Conservation (phyloP, 2,888 invertebrate genomes). For the Scaptomyza parva region DNA sequence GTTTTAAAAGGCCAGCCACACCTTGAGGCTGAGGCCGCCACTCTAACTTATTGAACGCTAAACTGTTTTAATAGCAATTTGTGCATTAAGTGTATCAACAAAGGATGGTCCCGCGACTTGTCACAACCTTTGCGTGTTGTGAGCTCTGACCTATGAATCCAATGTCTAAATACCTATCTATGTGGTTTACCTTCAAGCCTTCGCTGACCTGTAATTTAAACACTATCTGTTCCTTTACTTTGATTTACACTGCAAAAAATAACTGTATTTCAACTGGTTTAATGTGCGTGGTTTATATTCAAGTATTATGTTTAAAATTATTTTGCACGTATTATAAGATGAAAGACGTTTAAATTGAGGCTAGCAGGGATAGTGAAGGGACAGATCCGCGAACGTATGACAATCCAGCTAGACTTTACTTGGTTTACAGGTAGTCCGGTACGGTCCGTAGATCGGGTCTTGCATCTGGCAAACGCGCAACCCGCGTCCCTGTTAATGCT, state of each 20-base stretch:
- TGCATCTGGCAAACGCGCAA: constrained; percentile 32
- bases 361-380: neutral
- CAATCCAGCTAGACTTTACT: neutral
- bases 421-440: constrained; percentile 11
- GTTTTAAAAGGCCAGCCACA: constrained; percentile 40
- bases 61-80: constrained; percentile 70
- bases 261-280: too few relatives aligned
- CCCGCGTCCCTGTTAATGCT: neutral
- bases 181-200: neutral
- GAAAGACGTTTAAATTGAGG: neutral
- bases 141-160: constrained; percentile 62
- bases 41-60: constrained; percentile 75
- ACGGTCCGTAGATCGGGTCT: neutral
- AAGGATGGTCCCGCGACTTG: constrained; percentile 18
- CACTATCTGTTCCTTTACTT: constrained; percentile 54
- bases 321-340: neutral
- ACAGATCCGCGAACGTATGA: constrained; percentile 21
- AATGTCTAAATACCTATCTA: neutral
- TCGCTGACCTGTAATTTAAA: constrained; percentile 35
- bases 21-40: constrained; percentile 58
- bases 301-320: too few relatives aligned
- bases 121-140: constrained; percentile 42
- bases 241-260: constrained; percentile 44
- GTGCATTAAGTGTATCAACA: constrained; percentile 66
- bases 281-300: too few relatives aligned